These are phyloP conservation scores for Plectropomus leopardus DNA, from an alignment of 2,113 vertebrate genomes.

Conservation along the genomic window DNA sequence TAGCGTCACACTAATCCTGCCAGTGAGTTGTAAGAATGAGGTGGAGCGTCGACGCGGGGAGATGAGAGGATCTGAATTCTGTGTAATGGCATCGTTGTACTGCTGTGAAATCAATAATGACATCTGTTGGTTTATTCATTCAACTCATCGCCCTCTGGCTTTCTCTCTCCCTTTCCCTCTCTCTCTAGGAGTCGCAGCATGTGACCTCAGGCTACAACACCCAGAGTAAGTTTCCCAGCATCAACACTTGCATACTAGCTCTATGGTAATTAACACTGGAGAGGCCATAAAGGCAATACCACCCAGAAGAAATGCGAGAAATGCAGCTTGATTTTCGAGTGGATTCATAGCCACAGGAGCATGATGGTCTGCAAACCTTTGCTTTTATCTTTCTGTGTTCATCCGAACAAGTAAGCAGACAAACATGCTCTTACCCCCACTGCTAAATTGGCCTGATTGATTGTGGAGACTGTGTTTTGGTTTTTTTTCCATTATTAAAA, in stretches of 20 bases:
- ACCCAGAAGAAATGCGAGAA: conserved; percentile 26
- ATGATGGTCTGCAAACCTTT: conserved; percentile 2
- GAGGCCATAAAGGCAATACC: conserved; percentile 32
- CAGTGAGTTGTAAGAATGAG: conserved; percentile 51
- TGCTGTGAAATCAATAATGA: conserved; percentile 79
- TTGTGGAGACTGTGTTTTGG: not conserved
- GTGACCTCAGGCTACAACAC: conserved; percentile 93
- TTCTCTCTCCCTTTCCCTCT: not conserved
- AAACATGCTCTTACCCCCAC: conserved; percentile 19
- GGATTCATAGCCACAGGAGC: conserved; percentile 23
- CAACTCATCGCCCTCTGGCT: conserved; percentile 58
- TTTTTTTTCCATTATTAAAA: not conserved
- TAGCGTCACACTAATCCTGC: conserved; percentile 49
- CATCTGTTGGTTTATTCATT: conserved; percentile 74
- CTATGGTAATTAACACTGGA: conserved; percentile 45
- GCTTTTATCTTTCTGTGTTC: conserved; percentile 45
- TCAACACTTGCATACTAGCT: conserved; percentile 35
- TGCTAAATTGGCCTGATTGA: not conserved
- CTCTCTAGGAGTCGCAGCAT: conserved; percentile 91
- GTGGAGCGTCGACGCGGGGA: conserved; percentile 22
- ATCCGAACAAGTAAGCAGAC: conserved; percentile 18
- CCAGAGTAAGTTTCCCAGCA: conserved; percentile 90
- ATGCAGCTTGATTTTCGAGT: conserved; percentile 34
- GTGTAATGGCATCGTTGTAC: conserved; percentile 67
- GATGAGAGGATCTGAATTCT: conserved; percentile 53